Conservation (phyloP, 2,888 invertebrate species). For the Drosophila merina region DNA sequence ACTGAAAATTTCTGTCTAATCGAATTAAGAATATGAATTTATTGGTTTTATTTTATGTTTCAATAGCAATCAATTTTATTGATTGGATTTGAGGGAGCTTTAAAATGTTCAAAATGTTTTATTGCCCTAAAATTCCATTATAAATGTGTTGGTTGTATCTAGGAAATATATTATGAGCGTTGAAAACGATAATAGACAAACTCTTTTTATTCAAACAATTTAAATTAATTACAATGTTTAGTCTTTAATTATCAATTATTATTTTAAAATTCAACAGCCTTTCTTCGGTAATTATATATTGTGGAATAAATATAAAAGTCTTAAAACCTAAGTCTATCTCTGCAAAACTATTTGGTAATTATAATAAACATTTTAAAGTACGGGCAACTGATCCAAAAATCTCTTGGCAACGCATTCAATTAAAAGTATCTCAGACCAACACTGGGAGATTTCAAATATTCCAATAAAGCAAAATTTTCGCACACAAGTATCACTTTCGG, state of each 20-base stretch:
- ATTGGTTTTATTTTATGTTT: conserved; percentile 7
- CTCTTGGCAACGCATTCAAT: conserved; percentile 54
- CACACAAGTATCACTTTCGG: conserved; percentile 52
- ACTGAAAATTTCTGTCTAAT: too few species aligned
- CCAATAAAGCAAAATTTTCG: conserved; percentile 52
- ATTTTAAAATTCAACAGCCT: too few species aligned
- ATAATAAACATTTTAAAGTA: background rate
- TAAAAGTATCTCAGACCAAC: conserved; percentile 23
- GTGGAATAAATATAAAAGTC: background rate
- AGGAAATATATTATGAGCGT: background rate
- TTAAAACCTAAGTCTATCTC: background rate
- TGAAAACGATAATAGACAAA: background rate
- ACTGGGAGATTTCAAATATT: conserved; percentile 39
- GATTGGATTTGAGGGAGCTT: conserved; percentile 18
- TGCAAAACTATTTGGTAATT: background rate
- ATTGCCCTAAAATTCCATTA: background rate
- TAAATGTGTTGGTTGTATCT: background rate
- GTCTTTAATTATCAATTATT: too few species aligned
- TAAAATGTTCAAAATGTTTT: conserved; percentile 14
- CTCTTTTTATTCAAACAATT: background rate
- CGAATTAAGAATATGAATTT: too few species aligned
- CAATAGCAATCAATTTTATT: conserved; percentile 7
- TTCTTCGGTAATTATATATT: too few species aligned
- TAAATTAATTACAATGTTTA: background rate
- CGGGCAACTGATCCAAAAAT: conserved; percentile 1